Conservation (phyloP, 1,140 invertebrate genomes). For the Hycleus phaleratus region DNA sequence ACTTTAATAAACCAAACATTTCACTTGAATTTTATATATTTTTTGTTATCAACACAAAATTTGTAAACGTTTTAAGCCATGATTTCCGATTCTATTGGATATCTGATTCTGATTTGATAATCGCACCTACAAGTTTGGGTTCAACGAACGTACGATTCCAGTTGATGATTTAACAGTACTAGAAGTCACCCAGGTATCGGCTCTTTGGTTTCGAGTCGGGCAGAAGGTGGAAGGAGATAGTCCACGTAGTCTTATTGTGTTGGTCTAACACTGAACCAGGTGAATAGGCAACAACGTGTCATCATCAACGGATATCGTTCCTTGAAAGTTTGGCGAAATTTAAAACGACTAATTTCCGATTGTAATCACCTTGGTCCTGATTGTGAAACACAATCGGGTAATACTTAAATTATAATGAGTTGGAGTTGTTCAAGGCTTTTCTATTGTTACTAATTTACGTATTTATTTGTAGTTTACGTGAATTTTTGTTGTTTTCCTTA, state of each 20-base stretch:
- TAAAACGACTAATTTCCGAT: neutral
- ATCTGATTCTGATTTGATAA: neutral
- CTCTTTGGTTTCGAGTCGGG: no score
- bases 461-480: no score
- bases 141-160: conserved; percentile 7
- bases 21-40: neutral
- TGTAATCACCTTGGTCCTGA: no score
- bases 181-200: no score
- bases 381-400: no score
- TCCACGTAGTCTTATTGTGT: conserved; percentile 8
- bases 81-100: neutral
- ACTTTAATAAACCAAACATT: neutral
- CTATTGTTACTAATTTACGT: no score
- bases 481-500: no score
- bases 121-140: neutral
- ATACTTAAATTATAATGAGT: no score
- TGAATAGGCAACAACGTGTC: conserved; percentile 1
- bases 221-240: conserved; percentile 2
- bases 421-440: neutral
- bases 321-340: neutral
- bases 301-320: no score
- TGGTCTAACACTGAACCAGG: neutral
- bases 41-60: neutral
- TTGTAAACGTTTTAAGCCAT: neutral
- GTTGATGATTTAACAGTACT: no score